Evolutionary conservation across 2,113 vertebrate genomes (phyloP), one percentile per base, ranked within the genome.

Genomic region (Centropus unirufus): DNA sequence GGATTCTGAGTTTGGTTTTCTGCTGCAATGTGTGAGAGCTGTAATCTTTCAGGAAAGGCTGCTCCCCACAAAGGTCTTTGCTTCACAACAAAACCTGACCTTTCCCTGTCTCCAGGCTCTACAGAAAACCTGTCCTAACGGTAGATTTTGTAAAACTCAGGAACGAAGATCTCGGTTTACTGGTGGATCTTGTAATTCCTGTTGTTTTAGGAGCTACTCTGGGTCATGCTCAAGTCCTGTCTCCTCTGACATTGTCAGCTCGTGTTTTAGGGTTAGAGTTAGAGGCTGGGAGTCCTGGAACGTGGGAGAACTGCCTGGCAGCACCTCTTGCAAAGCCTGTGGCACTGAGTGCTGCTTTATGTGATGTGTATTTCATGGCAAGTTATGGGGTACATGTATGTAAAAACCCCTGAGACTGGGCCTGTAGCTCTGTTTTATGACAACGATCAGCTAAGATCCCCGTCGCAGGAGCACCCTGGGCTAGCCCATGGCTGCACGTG

Each of bases 181-280:
- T 13, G 15, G 7, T 75, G 18, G 8, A 7, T 66, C 30, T 44
- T 30, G 52, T 36, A 36, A 36, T 19, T 5, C 39, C 32, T 15
- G 19, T 49, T 29, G 42, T 51, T 34, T 11, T 40, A 17, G 52
- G 67, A 30, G 24, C 24, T 8, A 24, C 36, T 34, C 40, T 11
- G 40, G 57, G 39, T 40, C 2, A 3, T 62, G 39, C 18, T 11
- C 19, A 14, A 9, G 11, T 27, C 44, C 30, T 0, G 0, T 42
- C 44, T 67, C 4, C 15, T 75, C 34, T 51, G 34, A 9, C 21
- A 5, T 42, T 3, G 1, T 11, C 61, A 54, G 32, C 14, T 72
- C 30, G 47, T 58, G 2, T 5, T 70, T 57, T 30, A 49, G 24
- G 21, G 9, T 5, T 22, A 36, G 34, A 47, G 7, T 63, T 24